phyloP scores from a whole-genome alignment of 1,140 invertebrate genomes.

The Caerostris extrusa region DNA sequence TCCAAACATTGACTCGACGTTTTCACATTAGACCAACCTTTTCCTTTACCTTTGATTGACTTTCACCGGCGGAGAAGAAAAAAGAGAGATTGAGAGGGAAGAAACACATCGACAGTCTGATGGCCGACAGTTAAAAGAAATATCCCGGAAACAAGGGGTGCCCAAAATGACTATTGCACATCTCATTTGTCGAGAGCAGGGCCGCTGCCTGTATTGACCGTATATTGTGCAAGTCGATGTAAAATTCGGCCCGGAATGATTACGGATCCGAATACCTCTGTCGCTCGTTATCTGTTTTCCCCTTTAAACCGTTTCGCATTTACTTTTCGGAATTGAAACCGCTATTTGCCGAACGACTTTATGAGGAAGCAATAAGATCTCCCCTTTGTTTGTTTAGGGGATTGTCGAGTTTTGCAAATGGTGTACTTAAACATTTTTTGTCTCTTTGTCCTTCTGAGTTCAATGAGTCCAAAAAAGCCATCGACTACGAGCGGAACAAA shows the following conservation, averaged over 20 bases:
- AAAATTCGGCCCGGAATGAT: neutral
- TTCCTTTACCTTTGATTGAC: too few species aligned
- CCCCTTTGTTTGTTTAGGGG: neutral
- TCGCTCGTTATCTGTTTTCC: too few species aligned
- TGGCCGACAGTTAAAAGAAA: too few species aligned
- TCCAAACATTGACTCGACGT: too few species aligned
- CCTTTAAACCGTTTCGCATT: conserved; percentile 19
- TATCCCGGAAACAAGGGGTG: neutral
- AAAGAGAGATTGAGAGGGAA: too few species aligned
- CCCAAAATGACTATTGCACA: neutral
- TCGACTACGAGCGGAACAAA: neutral
- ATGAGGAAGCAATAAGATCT: conserved; percentile 44
- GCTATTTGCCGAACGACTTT: conserved; percentile 23
- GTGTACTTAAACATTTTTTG: neutral
- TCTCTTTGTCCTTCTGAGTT: neutral
- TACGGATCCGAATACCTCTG: neutral
- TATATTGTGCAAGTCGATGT: too few species aligned
- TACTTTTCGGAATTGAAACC: neutral
- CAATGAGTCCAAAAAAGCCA: neutral
- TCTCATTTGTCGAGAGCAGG: too few species aligned
- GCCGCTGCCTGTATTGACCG: too few species aligned
- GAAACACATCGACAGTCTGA: too few species aligned
- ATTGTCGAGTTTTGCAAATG: conserved; percentile 33
- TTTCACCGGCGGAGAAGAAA: too few species aligned
- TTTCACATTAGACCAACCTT: too few species aligned